Evolutionary conservation across 2,113 vertebrate genomes (phyloP).

Genomic region (Sterna hirundo): DNA sequence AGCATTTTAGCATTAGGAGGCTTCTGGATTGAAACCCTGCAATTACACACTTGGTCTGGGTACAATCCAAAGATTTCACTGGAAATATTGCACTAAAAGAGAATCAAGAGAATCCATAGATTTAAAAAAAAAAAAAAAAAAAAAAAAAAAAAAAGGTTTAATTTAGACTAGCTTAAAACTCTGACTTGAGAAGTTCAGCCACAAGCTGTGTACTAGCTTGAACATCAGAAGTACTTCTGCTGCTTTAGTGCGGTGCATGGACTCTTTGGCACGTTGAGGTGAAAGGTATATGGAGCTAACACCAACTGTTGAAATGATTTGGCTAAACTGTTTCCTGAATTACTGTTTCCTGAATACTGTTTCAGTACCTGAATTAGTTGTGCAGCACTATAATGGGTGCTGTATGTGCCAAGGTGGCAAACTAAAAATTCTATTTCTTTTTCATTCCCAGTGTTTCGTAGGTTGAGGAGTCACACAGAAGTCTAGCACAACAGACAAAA

Average conservation of each 20-base stretch:
- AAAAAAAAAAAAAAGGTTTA: background rate
- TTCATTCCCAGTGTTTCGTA: background rate
- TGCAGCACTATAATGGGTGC: background rate
- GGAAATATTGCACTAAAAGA: background rate
- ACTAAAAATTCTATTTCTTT: background rate
- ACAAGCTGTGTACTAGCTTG: accelerated
- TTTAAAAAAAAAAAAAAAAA: too few species aligned
- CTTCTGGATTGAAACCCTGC: background rate
- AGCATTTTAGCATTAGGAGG: background rate
- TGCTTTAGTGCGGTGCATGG: background rate
- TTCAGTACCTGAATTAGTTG: background rate
- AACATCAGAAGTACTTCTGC: background rate
- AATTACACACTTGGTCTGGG: background rate
- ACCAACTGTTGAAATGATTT: background rate
- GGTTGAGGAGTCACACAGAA: background rate
- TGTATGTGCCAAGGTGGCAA: background rate
- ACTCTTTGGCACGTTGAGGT: accelerated
- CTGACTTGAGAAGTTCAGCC: background rate
- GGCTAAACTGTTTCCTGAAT: background rate
- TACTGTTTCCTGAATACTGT: too few species aligned
- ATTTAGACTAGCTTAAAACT: background rate
- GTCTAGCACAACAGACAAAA: background rate
- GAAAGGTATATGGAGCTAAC: background rate
- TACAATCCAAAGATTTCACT: background rate
- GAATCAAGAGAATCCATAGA: background rate